phyloP scores from a whole-genome alignment of 2,797 vertebrate genomes.

The Alcedo atthis region DNA sequence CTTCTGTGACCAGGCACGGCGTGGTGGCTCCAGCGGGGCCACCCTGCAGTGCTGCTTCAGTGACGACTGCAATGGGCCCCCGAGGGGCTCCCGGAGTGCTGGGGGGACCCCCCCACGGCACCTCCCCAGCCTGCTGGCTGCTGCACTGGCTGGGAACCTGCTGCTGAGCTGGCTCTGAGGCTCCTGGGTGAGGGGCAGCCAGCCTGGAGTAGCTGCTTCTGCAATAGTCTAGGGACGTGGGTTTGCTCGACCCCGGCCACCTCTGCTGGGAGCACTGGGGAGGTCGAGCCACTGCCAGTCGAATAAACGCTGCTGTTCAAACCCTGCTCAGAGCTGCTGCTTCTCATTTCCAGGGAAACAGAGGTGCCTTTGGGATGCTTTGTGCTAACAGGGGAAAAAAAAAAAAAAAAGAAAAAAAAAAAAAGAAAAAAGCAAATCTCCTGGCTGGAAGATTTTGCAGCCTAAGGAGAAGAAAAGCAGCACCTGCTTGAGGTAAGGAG shows the following conservation, averaged over 20 bases:
- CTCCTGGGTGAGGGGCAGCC: background rate
- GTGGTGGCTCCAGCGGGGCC: slow-evolving; percentile 69
- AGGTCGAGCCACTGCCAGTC: accelerated
- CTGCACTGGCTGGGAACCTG: slow-evolving; percentile 59
- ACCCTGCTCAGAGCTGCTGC: accelerated
- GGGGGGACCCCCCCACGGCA: slow-evolving; percentile 1
- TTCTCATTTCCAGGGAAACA: background rate
- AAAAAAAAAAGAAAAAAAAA: too few species aligned
- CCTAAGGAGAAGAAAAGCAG: background rate
- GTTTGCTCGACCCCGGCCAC: background rate
- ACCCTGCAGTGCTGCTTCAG: slow-evolving; percentile 85
- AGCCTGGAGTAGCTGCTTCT: background rate
- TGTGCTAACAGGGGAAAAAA: too few species aligned
- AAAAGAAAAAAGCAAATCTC: too few species aligned
- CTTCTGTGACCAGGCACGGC: slow-evolving; percentile 85
- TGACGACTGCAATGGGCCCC: slow-evolving; percentile 86
- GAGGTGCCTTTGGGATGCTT: background rate
- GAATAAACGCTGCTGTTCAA: slow-evolving; percentile 17
- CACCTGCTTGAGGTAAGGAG: background rate
- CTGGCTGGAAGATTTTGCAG: background rate
- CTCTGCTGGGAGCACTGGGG: accelerated
- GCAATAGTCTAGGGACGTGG: background rate
- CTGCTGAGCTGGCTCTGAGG: slow-evolving; percentile 68
- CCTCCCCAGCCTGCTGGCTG: slow-evolving; percentile 65
- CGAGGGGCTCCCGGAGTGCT: slow-evolving; percentile 53